phyloP scores from a whole-genome alignment of 2,797 vertebrate genomes.

The Intellagama lesueurii region DNA sequence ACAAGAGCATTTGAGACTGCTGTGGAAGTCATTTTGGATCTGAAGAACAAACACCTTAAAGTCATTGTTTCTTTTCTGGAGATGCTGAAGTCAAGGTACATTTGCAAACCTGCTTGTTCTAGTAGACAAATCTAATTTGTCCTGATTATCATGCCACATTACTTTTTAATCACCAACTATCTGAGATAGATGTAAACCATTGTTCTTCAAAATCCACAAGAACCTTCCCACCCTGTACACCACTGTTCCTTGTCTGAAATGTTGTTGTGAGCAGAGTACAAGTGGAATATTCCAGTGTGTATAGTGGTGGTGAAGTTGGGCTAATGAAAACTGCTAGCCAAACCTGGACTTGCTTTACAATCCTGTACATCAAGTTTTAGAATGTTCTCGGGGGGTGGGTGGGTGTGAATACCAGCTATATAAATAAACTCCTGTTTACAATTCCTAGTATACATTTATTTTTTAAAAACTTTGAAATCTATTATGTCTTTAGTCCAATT shows the following conservation, averaged over 20 bases:
- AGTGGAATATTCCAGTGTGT: neutral
- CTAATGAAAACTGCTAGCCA: neutral
- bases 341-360: too few species aligned
- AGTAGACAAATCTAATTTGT: slow-evolving; percentile 32
- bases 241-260: neutral
- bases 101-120: neutral
- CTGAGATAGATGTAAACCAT: neutral
- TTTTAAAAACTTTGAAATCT: too few species aligned
- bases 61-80: neutral
- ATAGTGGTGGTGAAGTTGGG: neutral
- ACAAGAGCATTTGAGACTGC: neutral
- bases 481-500: too few species aligned
- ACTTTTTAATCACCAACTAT: slow-evolving; percentile 7
- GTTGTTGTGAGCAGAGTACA: neutral
- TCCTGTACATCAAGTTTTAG: too few species aligned
- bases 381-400: too few species aligned
- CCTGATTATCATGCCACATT: neutral
- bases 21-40: neutral
- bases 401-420: too few species aligned
- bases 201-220: neutral
- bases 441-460: too few species aligned
- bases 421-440: too few species aligned
- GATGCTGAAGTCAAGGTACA: neutral
- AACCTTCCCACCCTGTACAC: neutral
- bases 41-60: neutral